Conservation (phyloP, 2,113 vertebrate genomes). For the Pitta sordida region DNA sequence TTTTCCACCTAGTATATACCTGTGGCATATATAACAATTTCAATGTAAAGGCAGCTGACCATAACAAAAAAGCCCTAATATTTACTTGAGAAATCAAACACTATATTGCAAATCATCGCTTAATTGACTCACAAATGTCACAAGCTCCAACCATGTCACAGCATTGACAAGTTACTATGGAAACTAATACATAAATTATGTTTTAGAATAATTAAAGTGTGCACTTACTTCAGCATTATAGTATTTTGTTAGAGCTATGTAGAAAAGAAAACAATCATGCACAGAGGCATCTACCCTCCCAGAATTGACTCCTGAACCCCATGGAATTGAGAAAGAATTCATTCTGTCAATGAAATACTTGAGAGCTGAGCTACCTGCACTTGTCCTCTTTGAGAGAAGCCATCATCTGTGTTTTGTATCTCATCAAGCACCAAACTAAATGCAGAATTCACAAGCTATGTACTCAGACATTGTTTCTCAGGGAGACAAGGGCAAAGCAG, state of each 20-base stretch:
- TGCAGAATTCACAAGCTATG: background rate
- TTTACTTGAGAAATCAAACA: background rate
- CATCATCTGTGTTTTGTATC: background rate
- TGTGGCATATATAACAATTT: background rate
- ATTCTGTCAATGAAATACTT: background rate
- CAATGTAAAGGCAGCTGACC: background rate
- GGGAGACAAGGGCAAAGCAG: background rate
- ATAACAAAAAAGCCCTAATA: background rate
- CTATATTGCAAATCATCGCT: background rate
- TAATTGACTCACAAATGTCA: conserved; percentile 41
- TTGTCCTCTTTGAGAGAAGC: background rate
- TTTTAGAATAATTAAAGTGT: conserved; percentile 32
- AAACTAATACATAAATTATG: conserved; percentile 50
- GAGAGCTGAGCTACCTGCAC: background rate
- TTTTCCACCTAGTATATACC: background rate
- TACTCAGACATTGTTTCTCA: background rate
- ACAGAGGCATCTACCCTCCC: background rate
- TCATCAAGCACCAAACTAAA: background rate
- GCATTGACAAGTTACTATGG: conserved; percentile 49
- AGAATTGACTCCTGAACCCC: background rate
- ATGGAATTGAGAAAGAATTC: background rate
- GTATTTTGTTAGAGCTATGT: background rate
- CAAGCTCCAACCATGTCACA: conserved; percentile 4
- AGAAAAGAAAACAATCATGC: background rate
- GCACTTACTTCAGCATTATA: background rate